A percentile compares a stretch with the other conserved stretches of the same genome.
Conservation (phyloP, 2,797 vertebrate species). For the Anas capensis region DNA sequence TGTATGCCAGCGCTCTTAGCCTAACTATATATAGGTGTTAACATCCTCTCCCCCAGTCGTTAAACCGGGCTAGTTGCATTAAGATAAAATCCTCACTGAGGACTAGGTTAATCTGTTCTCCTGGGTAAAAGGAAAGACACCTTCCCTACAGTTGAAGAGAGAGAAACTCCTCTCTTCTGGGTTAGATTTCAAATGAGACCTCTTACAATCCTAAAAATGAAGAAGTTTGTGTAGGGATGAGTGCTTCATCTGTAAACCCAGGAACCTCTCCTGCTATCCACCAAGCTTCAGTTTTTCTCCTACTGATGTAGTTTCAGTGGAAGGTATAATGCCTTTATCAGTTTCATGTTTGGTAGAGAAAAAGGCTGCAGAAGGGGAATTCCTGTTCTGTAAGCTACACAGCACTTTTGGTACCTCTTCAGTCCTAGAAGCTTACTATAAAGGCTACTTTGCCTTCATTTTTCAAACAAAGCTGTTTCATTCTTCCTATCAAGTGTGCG, state of each 20-base stretch:
- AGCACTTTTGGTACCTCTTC: no score
- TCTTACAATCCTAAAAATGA: no score
- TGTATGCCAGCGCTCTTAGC: not conserved
- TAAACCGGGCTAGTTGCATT: not conserved
- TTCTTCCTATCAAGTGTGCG: rapidly evolving
- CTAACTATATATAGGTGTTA: not conserved
- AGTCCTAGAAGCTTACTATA: not conserved
- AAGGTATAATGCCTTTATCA: not conserved
- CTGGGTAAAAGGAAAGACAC: not conserved
- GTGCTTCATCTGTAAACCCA: no score
- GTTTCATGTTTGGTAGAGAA: not conserved
- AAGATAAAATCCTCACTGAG: not conserved
- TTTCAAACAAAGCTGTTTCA: not conserved
- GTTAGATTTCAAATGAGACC: not conserved
- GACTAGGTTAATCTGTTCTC: not conserved
- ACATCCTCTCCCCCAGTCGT: not conserved
- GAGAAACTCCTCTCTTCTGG: not conserved
- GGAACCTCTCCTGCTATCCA: no score
- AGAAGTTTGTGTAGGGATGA: no score
- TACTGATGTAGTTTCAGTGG: no score
- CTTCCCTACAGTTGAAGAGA: not conserved
- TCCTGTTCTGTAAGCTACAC: not conserved
- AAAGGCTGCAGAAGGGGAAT: not conserved
- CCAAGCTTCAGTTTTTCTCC: no score
- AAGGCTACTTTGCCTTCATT: not conserved